phyloP scores from a whole-genome alignment of 2,113 vertebrate genomes.

The Oreotrochilus melanogaster region DNA sequence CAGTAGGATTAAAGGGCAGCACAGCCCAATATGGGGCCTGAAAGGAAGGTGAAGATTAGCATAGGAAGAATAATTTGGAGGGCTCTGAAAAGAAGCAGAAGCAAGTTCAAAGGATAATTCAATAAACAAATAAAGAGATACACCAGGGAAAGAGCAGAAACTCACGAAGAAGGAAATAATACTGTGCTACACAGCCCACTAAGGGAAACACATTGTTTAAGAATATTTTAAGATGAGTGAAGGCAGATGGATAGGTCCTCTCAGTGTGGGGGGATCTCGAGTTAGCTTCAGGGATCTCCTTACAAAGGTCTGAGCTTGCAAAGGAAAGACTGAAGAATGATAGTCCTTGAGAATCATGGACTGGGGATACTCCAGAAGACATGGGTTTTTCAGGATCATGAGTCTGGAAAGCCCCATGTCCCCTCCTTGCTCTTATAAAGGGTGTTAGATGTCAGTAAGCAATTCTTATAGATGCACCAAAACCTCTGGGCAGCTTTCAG shows the following conservation, averaged over 20 bases:
- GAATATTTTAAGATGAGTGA: conserved; percentile 20
- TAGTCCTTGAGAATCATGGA: background rate
- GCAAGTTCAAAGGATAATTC: conserved; percentile 41
- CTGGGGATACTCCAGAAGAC: background rate
- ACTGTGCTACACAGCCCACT: background rate
- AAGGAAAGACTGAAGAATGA: background rate
- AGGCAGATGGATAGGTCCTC: background rate
- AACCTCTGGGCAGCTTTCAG: background rate
- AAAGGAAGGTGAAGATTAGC: conserved; percentile 42
- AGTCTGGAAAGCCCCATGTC: background rate
- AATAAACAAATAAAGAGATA: conserved; percentile 57
- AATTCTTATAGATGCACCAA: background rate
- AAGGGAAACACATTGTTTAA: background rate
- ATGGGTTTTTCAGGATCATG: background rate
- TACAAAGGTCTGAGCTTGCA: background rate
- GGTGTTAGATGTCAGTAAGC: background rate
- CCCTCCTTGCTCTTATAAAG: background rate
- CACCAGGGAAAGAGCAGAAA: conserved; percentile 21
- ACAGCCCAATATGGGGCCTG: background rate
- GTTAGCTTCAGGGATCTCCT: background rate
- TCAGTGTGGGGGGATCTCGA: background rate
- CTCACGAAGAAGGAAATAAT: background rate
- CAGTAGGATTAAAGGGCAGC: conserved; percentile 14
- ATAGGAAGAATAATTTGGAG: conserved; percentile 29
- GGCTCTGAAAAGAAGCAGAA: conserved; percentile 59